A percentile compares a stretch with the other conserved stretches of the same genome.
These are phyloP conservation scores for Isichthys henryi DNA, from an alignment of 2,113 vertebrate genomes.

Conservation along the genomic window DNA sequence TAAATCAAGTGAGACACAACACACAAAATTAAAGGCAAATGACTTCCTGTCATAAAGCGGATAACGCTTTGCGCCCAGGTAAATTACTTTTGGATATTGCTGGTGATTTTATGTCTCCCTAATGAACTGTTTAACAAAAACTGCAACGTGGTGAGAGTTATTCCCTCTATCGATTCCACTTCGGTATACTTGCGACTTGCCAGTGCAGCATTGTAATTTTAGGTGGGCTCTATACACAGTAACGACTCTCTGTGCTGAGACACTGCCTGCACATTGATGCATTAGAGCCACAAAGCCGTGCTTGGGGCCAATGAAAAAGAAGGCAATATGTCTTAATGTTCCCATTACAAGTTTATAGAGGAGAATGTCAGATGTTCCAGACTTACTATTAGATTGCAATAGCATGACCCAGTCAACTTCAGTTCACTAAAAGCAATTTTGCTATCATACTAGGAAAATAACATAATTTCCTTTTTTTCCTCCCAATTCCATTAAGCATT, in stretches of 20 bases:
- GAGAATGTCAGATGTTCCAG: constrained; percentile 3
- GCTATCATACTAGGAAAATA: background rate
- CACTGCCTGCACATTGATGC: background rate
- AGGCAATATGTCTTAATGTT: constrained; percentile 9
- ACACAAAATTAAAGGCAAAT: constrained; percentile 12
- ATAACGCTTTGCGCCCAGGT: background rate
- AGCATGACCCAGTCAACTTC: constrained; percentile 1
- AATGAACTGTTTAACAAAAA: background rate
- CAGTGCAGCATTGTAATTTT: background rate
- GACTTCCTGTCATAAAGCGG: constrained; percentile 4
- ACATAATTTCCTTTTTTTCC: background rate
- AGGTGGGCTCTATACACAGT: background rate
- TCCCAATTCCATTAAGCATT: background rate
- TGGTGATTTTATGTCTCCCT: background rate
- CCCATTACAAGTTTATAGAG: constrained; percentile 1
- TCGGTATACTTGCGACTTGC: background rate
- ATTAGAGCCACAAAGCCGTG: background rate
- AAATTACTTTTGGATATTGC: background rate
- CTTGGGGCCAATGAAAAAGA: background rate
- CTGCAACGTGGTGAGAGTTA: background rate
- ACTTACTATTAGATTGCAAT: constrained; percentile 10
- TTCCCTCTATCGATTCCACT: background rate
- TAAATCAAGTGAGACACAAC: constrained; percentile 55
- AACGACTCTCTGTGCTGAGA: background rate
- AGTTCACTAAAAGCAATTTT: constrained; percentile 9